These are phyloP conservation scores for Triplophysa tibetana DNA, from an alignment of 2,113 vertebrate genomes.

Conservation along the genomic window DNA sequence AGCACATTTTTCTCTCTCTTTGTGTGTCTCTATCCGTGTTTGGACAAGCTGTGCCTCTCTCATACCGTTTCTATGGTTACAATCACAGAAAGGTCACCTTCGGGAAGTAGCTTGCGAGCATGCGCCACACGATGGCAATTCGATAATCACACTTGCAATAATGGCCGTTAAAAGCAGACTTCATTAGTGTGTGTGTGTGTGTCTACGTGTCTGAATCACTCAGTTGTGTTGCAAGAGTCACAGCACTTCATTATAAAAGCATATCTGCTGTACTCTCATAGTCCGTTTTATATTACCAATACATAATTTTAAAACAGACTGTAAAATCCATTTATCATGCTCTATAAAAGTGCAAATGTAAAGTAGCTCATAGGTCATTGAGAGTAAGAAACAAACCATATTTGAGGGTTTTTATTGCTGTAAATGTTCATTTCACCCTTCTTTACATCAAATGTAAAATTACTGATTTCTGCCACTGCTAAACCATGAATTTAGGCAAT, in stretches of 20 bases:
- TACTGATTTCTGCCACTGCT: no score
- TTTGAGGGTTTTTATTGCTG: neutral
- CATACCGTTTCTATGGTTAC: constrained; percentile 77
- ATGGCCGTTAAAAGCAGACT: constrained; percentile 72
- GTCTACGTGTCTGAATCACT: constrained; percentile 18
- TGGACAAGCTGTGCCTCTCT: constrained; percentile 58
- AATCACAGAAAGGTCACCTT: constrained; percentile 79
- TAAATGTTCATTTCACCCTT: neutral
- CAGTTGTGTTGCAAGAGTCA: constrained; percentile 51
- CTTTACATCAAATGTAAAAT: neutral
- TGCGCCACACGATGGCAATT: constrained; percentile 68
- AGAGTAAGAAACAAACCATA: neutral
- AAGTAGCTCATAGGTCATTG: neutral
- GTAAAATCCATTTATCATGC: neutral
- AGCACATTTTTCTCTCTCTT: constrained; percentile 9
- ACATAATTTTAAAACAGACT: neutral
- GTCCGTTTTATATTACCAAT: neutral
- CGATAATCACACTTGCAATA: constrained; percentile 78
- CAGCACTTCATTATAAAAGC: neutral
- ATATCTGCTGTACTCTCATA: neutral
- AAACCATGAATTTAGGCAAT: neutral
- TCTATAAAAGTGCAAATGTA: neutral
- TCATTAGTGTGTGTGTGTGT: constrained; percentile 66
- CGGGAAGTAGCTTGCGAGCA: constrained; percentile 74
- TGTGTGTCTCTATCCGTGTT: constrained; percentile 25